Evolutionary conservation across 2,888 invertebrate genomes (phyloP).

Genomic region (Podabrus alpinus): DNA sequence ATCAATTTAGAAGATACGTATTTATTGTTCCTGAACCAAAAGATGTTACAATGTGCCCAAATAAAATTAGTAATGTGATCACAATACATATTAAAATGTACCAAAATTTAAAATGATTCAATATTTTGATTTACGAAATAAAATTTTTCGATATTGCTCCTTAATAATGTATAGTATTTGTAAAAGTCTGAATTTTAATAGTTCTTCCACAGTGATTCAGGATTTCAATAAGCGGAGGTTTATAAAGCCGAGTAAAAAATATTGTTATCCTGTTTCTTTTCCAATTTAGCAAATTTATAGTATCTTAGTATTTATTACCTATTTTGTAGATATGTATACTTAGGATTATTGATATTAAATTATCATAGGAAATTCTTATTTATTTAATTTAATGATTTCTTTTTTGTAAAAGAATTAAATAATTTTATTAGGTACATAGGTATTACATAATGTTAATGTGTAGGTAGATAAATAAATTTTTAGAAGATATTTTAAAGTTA

Average conservation of each 20-base stretch:
- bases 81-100: background rate
- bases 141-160: background rate
- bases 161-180: background rate
- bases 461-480: background rate
- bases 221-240: background rate
- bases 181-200: background rate
- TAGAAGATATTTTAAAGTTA: background rate
- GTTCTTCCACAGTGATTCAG: background rate
- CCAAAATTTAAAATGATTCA: background rate
- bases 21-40: background rate
- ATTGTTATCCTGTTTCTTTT: background rate
- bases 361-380: background rate
- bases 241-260: background rate
- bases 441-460: background rate
- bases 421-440: background rate
- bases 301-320: background rate
- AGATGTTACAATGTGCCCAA: background rate
- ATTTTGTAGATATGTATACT: background rate
- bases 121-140: background rate
- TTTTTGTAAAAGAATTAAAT: background rate
- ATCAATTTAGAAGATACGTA: background rate
- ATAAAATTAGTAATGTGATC: background rate
- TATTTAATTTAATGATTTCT: background rate
- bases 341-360: background rate
- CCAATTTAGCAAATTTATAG: background rate